Percentiles rank a stretch among this genome's conserved stretches.
These are phyloP conservation scores for Tridacna crocea DNA, from an alignment of 2,888 invertebrate genomes.

Conservation along the genomic window DNA sequence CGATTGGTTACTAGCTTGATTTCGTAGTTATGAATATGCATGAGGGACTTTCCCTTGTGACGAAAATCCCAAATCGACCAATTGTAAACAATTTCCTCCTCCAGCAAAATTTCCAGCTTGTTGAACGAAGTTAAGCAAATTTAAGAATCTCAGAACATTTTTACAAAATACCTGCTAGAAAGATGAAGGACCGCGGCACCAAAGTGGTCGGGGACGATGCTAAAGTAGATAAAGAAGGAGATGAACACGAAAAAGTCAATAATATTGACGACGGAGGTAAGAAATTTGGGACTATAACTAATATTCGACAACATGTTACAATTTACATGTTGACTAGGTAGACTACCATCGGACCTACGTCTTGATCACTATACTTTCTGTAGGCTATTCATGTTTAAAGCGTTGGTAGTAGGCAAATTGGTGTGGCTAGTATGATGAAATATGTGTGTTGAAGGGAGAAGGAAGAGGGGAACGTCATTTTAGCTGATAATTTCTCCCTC, in stretches of 20 bases:
- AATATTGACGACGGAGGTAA: slow-evolving; percentile 28
- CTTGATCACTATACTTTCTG: too few species aligned
- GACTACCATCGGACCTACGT: too few species aligned
- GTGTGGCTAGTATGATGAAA: too few species aligned
- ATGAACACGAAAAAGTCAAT: slow-evolving; percentile 19
- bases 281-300: neutral
- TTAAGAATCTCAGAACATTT: neutral
- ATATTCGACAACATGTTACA: too few species aligned
- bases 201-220: slow-evolving; percentile 24
- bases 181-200: slow-evolving; percentile 9
- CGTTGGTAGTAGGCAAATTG: too few species aligned
- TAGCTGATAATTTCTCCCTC: neutral
- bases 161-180: slow-evolving; percentile 8
- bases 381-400: too few species aligned
- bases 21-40: slow-evolving; percentile 44
- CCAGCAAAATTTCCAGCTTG: slow-evolving; percentile 36
- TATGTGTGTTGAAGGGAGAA: neutral
- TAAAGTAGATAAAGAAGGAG: slow-evolving; percentile 4
- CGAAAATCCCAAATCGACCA: slow-evolving; percentile 36
- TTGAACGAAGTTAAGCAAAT: slow-evolving; percentile 2
- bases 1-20: slow-evolving; percentile 14
- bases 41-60: slow-evolving; percentile 60
- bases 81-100: slow-evolving; percentile 51
- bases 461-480: neutral
- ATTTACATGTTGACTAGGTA: too few species aligned